These are phyloP conservation scores for Graptemys geographica DNA, from an alignment of 2,797 vertebrate species.

Conservation along the genomic window DNA sequence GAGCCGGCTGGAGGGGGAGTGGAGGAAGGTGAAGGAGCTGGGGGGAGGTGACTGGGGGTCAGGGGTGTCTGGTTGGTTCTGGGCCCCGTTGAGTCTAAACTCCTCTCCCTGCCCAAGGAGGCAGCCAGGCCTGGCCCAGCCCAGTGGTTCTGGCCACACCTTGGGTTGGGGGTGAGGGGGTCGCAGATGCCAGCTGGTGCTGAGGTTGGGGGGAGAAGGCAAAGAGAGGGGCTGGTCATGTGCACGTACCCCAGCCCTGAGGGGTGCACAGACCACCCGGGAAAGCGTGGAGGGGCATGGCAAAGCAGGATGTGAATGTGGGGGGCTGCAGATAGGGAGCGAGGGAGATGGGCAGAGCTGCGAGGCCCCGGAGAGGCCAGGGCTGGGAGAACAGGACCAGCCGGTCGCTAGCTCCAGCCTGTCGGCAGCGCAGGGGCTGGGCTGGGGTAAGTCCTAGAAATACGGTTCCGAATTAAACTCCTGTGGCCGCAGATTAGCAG, in stretches of 20 bases:
- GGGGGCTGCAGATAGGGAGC: not conserved
- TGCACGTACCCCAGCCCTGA: not conserved
- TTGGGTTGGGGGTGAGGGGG: too few species aligned
- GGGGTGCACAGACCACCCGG: not conserved
- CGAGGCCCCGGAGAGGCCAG: not conserved
- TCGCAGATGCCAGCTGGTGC: not conserved
- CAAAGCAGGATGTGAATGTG: not conserved
- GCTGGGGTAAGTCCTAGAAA: not conserved
- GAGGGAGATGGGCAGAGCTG: not conserved
- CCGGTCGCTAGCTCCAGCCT: too few species aligned
- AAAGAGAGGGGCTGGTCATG: not conserved
- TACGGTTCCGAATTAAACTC: not conserved
- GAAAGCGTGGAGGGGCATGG: not conserved
- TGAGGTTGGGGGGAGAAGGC: not conserved
- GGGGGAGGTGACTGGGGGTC: not conserved
- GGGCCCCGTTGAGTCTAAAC: not conserved
- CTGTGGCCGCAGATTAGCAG: rapidly evolving
- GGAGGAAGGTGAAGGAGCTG: not conserved
- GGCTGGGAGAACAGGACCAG: not conserved
- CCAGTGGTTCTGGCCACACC: too few species aligned
- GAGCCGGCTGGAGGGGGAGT: not conserved
- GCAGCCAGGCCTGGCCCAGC: not conserved
- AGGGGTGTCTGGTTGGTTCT: not conserved
- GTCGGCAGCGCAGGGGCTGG: too few species aligned
- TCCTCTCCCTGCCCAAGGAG: not conserved